A percentile compares a stretch with the other conserved stretches of the same genome.
phyloP scores from a whole-genome alignment of 37 sponge, comb jelly and placozoan species.

The Halisarca cf. caerulea region DNA sequence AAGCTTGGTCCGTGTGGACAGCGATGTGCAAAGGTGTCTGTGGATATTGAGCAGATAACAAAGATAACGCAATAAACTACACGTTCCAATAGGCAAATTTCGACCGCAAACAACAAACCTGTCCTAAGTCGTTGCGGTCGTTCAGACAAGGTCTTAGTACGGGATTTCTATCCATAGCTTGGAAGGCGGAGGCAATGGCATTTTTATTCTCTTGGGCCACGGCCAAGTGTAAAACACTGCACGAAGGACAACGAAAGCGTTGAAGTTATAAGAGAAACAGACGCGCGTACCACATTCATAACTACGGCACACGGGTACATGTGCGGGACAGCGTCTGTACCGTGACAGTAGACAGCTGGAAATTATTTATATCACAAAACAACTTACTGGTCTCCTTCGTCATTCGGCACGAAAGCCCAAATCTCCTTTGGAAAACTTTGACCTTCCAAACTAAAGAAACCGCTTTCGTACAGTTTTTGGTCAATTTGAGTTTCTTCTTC shows the following conservation, averaged over 20 bases:
- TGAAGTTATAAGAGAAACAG: neutral
- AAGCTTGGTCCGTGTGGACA: constrained; percentile 59
- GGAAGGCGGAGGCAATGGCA: constrained; percentile 37
- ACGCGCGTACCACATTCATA: too few relatives aligned
- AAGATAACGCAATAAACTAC: neutral
- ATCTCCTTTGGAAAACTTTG: constrained; percentile 36
- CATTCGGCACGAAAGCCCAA: constrained; percentile 52
- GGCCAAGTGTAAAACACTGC: constrained; percentile 76
- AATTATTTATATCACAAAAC: too few relatives aligned
- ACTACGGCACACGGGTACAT: neutral
- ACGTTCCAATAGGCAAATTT: neutral
- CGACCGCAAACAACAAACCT: constrained; percentile 38
- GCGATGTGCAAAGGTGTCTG: constrained; percentile 87
- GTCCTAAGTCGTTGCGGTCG: constrained; percentile 69
- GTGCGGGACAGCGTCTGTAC: too few relatives aligned
- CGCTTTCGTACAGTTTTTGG: neutral
- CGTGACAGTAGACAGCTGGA: too few relatives aligned
- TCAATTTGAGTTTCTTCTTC: neutral
- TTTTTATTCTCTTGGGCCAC: constrained; percentile 53
- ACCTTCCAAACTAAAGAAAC: neutral
- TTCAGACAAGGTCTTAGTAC: constrained; percentile 35
- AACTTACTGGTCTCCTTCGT: constrained; percentile 85
- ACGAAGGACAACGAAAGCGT: neutral
- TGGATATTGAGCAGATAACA: neutral
- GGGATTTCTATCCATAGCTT: constrained; percentile 34